These are phyloP conservation scores for zebrafish (Danio rerio) DNA, from an alignment of 2,113 vertebrate genomes.

Conservation along the genomic window DNA sequence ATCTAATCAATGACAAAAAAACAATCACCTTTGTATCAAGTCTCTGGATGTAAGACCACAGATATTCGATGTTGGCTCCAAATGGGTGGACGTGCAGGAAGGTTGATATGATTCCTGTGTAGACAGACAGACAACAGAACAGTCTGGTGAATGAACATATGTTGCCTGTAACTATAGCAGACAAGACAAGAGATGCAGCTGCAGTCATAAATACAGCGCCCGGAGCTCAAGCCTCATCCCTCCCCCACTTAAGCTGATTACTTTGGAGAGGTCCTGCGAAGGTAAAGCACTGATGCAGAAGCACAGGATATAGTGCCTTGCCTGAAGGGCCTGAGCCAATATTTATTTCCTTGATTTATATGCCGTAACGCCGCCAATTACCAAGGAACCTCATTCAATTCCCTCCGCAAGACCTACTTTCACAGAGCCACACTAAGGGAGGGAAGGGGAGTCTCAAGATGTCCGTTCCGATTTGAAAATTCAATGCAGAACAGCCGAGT, in stretches of 20 bases:
- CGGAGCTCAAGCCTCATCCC: constrained; percentile 54
- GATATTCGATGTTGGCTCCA: constrained; percentile 95
- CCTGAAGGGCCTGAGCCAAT: constrained; percentile 66
- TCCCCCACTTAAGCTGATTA: constrained; percentile 66
- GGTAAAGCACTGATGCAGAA: constrained; percentile 54
- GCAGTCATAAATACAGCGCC: constrained; percentile 54
- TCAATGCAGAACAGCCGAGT: constrained; percentile 46
- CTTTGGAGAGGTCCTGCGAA: constrained; percentile 67
- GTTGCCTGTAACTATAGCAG: constrained; percentile 55
- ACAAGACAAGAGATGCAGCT: constrained; percentile 54
- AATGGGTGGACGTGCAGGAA: constrained; percentile 98
- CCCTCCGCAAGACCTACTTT: constrained; percentile 60
- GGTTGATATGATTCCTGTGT: constrained; percentile 91
- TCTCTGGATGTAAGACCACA: constrained; percentile 96
- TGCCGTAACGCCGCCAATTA: constrained; percentile 69
- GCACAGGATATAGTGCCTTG: constrained; percentile 58
- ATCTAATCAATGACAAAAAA: background rate
- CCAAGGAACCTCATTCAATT: constrained; percentile 71
- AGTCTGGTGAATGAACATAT: constrained; percentile 43
- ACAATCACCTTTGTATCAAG: constrained; percentile 89
- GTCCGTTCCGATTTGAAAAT: constrained; percentile 50
- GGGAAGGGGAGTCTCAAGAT: constrained; percentile 35
- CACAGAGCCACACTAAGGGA: constrained; percentile 52
- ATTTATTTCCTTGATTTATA: constrained; percentile 79
- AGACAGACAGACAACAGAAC: constrained; percentile 51